Evolutionary conservation across 2,113 vertebrate genomes (phyloP).

Genomic region (Chloebia gouldiae): DNA sequence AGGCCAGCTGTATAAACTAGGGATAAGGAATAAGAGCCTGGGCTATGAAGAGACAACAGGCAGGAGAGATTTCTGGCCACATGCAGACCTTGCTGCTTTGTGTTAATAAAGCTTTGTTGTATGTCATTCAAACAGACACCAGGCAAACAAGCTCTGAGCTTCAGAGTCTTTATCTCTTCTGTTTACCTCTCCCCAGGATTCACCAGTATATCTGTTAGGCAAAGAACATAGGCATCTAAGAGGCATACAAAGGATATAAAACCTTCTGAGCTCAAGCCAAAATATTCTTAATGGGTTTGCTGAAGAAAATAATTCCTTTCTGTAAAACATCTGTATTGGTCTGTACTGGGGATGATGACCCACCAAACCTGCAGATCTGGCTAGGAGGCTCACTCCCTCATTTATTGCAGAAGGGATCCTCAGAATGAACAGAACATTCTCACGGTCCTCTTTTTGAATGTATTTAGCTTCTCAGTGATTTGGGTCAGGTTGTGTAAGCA

Average conservation of each 20-base stretch:
- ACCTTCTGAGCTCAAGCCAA: conserved; percentile 19
- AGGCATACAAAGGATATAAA: conserved; percentile 10
- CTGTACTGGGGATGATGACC: neutral
- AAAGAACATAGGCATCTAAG: conserved; percentile 39
- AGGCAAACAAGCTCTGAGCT: conserved; percentile 29
- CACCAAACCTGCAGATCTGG: neutral
- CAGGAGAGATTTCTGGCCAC: conserved; percentile 55
- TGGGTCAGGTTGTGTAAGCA: neutral
- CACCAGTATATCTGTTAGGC: neutral
- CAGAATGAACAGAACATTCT: neutral
- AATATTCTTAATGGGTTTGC: neutral
- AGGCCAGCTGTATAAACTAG: conserved; percentile 68
- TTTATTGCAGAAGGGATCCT: neutral
- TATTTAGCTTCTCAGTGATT: neutral
- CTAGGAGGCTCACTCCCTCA: neutral
- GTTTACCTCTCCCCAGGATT: conserved; percentile 45
- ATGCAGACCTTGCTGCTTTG: conserved; percentile 30
- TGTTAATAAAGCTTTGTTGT: conserved; percentile 51
- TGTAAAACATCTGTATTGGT: neutral
- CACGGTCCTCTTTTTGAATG: neutral
- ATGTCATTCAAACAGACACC: conserved; percentile 38
- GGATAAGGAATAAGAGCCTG: conserved; percentile 31
- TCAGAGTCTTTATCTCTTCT: conserved; percentile 49
- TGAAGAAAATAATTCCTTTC: conserved; percentile 35
- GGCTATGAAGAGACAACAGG: conserved; percentile 7